Evolutionary conservation across 2,888 invertebrate genomes (phyloP), one percentile per base, ranked within the genome.

Genomic region (Melanostoma scalare): DNA sequence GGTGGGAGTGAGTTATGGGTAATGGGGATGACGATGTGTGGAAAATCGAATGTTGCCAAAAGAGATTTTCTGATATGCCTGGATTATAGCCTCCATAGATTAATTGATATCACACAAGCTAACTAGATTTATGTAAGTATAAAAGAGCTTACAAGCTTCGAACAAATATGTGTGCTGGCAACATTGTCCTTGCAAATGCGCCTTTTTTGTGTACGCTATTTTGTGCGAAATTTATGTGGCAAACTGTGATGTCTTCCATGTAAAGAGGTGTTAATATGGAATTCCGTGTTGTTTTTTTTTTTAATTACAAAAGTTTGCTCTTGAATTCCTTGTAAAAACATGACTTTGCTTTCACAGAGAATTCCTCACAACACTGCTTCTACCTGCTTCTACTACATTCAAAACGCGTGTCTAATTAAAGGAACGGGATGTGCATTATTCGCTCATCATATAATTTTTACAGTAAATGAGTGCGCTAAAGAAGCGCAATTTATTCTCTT

Each of bases 321-420:
- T 52, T 10, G 38, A 52, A 73, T 30, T 42, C 35, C 4, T n/a
- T 20, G n/a, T 9, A 36, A 52, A 35, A 58, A 79, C 79, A 80
- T 30, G 79, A 69, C 31, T 80, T 80, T 80, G 69, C 79, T 80
- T 61, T 80, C 63, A 80, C 44, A 56, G 20, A 42, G 55, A 6
- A 33, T 40, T 6, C 55, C 61, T 42, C 6, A 67, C 53, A 53
- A 55, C 65, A 74, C 44, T 73, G 38, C 60, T 31, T n/a, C 58
- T 9, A 6, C 8, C 44, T 73, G 38, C 60, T 31, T n/a, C 58
- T 9, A 6, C 8, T 30, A 6, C 20, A 50, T 38, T 31, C 38
- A 30, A 53, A 69, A 56, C 30, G 40, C 20, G 42, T 67, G 58
- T 52, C 38, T 65, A 44, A 65, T 74, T 74, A 74, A 67, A 58